Evolutionary conservation across 2,888 invertebrate species (phyloP).

Genomic region (Ennomos quercinarius): DNA sequence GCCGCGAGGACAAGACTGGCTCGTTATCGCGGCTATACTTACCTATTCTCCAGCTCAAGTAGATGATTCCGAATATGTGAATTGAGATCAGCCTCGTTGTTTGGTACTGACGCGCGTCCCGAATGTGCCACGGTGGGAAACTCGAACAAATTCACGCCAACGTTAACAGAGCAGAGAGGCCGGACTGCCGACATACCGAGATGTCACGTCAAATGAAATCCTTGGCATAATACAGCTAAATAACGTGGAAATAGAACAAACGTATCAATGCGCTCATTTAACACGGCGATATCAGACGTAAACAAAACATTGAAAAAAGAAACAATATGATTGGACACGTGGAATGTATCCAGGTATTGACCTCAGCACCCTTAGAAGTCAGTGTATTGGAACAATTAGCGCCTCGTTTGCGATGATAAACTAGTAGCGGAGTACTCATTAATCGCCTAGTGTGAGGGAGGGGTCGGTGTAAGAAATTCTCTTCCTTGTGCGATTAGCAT

Average conservation of each 20-base stretch:
- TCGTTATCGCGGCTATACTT: constrained; percentile 78
- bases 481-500: constrained; percentile 65
- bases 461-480: constrained; percentile 57
- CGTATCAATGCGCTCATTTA: constrained; percentile 31
- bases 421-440: constrained; percentile 54
- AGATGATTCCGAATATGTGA: constrained; percentile 70
- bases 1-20: constrained; percentile 80
- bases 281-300: constrained; percentile 11
- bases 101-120: constrained; percentile 76
- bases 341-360: constrained; percentile 44
- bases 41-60: constrained; percentile 75
- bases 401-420: constrained; percentile 55
- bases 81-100: constrained; percentile 71
- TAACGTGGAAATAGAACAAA: constrained; percentile 26
- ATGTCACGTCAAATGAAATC: constrained; percentile 33
- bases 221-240: constrained; percentile 30
- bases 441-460: constrained; percentile 46
- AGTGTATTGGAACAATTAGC: constrained; percentile 57
- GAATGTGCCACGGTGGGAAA: constrained; percentile 58
- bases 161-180: constrained; percentile 37
- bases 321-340: constrained; percentile 8
- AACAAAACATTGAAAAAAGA: constrained; percentile 27
- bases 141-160: constrained; percentile 56
- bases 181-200: constrained; percentile 28
- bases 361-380: constrained; percentile 48